Conservation (phyloP, 2,113 vertebrate species). For the Anarrhichthys ocellatus region DNA sequence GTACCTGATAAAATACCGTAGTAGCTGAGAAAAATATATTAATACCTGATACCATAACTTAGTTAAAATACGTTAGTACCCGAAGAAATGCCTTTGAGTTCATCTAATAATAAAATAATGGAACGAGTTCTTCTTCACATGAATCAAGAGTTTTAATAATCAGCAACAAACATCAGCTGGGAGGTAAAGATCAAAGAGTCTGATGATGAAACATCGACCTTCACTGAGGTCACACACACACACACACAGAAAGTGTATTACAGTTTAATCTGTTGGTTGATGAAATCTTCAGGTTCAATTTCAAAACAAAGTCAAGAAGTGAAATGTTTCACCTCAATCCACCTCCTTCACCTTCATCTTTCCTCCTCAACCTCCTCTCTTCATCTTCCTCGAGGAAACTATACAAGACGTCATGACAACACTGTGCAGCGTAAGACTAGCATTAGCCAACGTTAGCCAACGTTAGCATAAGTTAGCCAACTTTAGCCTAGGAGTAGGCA, state of each 20-base stretch:
- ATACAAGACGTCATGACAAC: not conserved
- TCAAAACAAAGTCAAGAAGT: not conserved
- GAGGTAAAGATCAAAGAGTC: not conserved
- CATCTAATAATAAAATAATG: too few species aligned
- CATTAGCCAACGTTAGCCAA: not conserved
- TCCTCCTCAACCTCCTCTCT: not conserved
- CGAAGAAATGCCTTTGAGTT: too few species aligned
- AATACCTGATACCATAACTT: not conserved
- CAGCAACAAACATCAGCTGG: not conserved
- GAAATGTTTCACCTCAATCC: not conserved
- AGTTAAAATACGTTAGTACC: too few species aligned
- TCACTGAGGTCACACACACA: not conserved
- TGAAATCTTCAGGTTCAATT: slow-evolving; percentile 8
- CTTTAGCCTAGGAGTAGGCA: too few species aligned
- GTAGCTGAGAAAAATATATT: not conserved
- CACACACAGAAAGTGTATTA: not conserved
- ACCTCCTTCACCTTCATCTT: not conserved
- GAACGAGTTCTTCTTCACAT: too few species aligned
- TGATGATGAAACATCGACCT: not conserved
- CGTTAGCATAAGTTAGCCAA: too few species aligned
- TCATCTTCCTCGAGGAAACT: not conserved
- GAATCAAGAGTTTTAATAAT: too few species aligned
- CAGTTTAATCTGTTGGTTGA: not conserved
- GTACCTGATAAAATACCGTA: too few species aligned
- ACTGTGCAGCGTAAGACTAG: not conserved